These are phyloP conservation scores for Gambusia yucatana DNA, from an alignment of 2,797 vertebrate species.

Conservation along the genomic window DNA sequence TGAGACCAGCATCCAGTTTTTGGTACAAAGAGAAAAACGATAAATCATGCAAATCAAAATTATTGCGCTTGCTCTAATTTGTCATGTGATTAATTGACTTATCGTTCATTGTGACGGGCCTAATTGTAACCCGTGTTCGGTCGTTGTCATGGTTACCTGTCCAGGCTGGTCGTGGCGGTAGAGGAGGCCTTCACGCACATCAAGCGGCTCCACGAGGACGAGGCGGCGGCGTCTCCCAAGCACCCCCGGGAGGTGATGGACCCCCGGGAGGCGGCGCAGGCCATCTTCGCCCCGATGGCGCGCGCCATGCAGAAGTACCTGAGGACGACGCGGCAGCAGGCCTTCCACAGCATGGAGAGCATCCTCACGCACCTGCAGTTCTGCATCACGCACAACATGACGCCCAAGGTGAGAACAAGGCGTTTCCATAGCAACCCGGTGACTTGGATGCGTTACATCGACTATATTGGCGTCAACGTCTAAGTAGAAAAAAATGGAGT, in stretches of 20 bases:
- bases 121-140: not conserved
- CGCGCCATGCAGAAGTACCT: conserved; percentile 96
- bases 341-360: conserved; percentile 97
- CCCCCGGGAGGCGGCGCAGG: conserved; percentile 91
- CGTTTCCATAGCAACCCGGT: not conserved
- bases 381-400: conserved; percentile 97
- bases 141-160: not conserved
- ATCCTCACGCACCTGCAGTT: conserved; percentile 94
- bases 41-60: no score
- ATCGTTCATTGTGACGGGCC: not conserved
- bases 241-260: conserved; percentile 92
- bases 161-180: conserved; percentile 91
- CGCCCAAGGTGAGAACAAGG: conserved; percentile 83
- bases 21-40: no score
- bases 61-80: no score
- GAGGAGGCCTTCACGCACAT: conserved; percentile 96
- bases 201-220: conserved; percentile 90
- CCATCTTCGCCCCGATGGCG: conserved; percentile 94
- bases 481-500: no score
- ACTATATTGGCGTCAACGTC: not conserved
- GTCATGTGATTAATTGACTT: not conserved
- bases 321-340: conserved; percentile 91
- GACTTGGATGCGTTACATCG: not conserved
- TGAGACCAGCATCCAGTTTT: no score
- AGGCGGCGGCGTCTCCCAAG: conserved; percentile 77